phyloP scores from a whole-genome alignment of 2,888 invertebrate genomes.

The Pogonocherus hispidulus region DNA sequence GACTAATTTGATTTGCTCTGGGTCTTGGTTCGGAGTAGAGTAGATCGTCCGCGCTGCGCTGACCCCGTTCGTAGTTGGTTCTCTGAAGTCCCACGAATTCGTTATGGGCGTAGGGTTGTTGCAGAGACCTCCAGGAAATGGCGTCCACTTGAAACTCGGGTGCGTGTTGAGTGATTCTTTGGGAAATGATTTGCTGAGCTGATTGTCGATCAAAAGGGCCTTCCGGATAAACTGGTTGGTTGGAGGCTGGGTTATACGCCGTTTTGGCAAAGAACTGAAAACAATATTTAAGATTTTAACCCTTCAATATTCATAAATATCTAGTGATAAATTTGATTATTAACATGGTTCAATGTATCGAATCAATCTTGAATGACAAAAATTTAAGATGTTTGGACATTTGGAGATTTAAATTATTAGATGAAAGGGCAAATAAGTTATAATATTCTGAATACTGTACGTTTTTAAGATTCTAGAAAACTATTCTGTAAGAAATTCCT shows the following conservation, averaged over 20 bases:
- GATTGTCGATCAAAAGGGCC: conserved; percentile 54
- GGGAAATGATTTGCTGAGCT: conserved; percentile 57
- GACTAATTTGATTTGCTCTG: conserved; percentile 31
- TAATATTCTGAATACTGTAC: no score
- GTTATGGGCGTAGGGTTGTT: conserved; percentile 61
- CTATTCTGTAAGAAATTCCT: no score
- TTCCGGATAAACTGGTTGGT: conserved; percentile 66
- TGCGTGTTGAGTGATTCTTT: conserved; percentile 51
- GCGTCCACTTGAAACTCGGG: conserved; percentile 66
- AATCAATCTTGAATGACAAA: no score
- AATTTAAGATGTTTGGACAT: no score
- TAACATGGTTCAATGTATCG: no score
- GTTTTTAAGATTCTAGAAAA: no score
- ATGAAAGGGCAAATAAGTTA: no score
- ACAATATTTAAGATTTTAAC: conserved; percentile 21
- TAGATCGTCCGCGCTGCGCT: conserved; percentile 56
- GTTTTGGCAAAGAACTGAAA: conserved; percentile 90
- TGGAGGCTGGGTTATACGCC: conserved; percentile 84
- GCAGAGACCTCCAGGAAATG: conserved; percentile 67
- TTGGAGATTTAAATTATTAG: no score
- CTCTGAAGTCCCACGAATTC: conserved; percentile 61
- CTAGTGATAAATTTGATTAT: no score
- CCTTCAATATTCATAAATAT: background rate
- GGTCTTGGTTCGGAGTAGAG: conserved; percentile 39
- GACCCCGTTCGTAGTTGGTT: conserved; percentile 48